Base-by-base conservation (phyloP, 2,113 vertebrate genomes). In the Odontesthes bonariensis region DNA sequence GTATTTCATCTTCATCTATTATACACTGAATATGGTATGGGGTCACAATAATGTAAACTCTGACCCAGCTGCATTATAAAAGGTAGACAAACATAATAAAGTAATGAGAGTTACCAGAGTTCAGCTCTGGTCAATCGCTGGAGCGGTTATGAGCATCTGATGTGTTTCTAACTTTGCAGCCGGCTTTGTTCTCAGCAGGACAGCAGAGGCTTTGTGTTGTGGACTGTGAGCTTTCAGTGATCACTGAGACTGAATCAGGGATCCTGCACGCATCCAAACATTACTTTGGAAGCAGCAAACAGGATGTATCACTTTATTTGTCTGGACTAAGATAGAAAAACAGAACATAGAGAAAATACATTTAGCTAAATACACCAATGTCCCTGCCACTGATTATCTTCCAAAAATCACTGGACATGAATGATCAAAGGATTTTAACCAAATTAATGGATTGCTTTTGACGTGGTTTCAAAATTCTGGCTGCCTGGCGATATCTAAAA, bases 51-150 rank as follows among this genome's bases (percentile, higher is more conserved):
- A 63, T 73, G 72, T 60, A 10, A 54, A 1, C 6, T 6, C 52
- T 22, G 23, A 74, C 60, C 35, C 13, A 6, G 54, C 47, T 40
- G 46, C 20, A 71, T 13, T 31, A 17, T 47, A 1, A 33, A 38
- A 42, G 53, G 55, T 64, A 61, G 46, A 73, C 17, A 72, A 64
- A 33, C 47, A 32, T 6, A 27, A 59, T 56, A 20, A 68, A 74
- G 74, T 46, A 1, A 2, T 42, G 72, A 76, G 79, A 75, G 69
- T 78, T 87, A 80, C 59, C 14, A 44, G 77, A 87, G 84, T 88
- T 90, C 86, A 86, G 74, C 66, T 38, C 35, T 63, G 86, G 74
- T 87, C 89, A 88, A 66, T 87, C 84, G 67, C 55, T 13, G 20
- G 44, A 63, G 51, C 59, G 2, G 27, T 87, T 87, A 88, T 83